phyloP scores from a whole-genome alignment of 2,113 vertebrate genomes.

The Vanacampus margaritifer region DNA sequence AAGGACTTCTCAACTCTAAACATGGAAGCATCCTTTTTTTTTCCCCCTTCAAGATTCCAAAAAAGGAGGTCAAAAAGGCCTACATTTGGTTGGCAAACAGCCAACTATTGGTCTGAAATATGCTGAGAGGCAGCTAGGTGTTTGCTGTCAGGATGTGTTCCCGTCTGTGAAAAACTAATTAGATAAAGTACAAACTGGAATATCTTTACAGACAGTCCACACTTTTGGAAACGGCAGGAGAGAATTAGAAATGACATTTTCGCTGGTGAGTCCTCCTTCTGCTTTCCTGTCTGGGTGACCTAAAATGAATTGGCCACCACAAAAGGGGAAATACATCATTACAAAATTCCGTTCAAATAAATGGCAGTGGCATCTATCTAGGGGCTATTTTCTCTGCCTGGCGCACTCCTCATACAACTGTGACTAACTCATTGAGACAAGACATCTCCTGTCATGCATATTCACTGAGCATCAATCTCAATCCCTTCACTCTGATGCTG shows the following conservation, averaged over 20 bases:
- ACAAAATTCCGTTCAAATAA: slow-evolving; percentile 32
- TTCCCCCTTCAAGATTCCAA: neutral
- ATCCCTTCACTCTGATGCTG: slow-evolving; percentile 49
- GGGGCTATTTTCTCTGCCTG: slow-evolving; percentile 36
- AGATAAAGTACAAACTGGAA: slow-evolving; percentile 31
- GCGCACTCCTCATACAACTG: slow-evolving; percentile 41
- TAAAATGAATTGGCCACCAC: slow-evolving; percentile 30
- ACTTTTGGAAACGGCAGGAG: slow-evolving; percentile 8
- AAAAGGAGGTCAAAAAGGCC: slow-evolving; percentile 13
- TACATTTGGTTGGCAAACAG: slow-evolving; percentile 12
- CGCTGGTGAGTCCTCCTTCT: slow-evolving; percentile 7
- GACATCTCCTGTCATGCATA: slow-evolving; percentile 46
- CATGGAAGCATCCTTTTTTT: neutral
- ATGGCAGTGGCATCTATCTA: slow-evolving; percentile 28
- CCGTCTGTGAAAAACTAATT: slow-evolving; percentile 36
- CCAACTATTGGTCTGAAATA: slow-evolving; percentile 10
- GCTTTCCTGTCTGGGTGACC: slow-evolving; percentile 27
- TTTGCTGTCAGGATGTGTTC: slow-evolving; percentile 34
- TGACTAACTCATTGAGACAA: slow-evolving; percentile 56
- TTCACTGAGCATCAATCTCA: slow-evolving; percentile 53
- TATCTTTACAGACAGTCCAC: slow-evolving; percentile 22
- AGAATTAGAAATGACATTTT: slow-evolving; percentile 31
- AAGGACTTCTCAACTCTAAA: neutral
- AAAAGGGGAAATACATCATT: slow-evolving; percentile 36
- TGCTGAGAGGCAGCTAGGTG: slow-evolving; percentile 10